phyloP scores from a whole-genome alignment of 2,797 vertebrate genomes.

The Silurus aristotelis region DNA sequence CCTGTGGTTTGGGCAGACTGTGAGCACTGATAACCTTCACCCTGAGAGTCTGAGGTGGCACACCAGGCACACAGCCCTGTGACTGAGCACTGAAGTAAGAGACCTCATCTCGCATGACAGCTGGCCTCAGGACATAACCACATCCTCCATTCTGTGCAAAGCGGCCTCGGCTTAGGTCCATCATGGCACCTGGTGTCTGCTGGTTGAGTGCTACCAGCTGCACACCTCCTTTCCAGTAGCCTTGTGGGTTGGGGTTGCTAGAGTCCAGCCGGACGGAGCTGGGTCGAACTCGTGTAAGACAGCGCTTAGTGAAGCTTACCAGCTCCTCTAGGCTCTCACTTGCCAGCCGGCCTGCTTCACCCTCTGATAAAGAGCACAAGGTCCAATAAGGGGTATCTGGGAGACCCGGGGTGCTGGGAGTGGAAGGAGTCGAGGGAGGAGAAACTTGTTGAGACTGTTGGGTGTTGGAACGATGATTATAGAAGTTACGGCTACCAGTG shows the following conservation, averaged over 20 bases:
- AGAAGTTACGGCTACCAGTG: conserved; percentile 75
- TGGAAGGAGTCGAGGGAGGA: conserved; percentile 69
- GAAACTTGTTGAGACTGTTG: conserved; percentile 70
- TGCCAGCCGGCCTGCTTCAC: conserved; percentile 88
- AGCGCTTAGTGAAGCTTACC: conserved; percentile 94
- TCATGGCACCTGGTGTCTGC: conserved; percentile 95
- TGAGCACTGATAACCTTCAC: conserved; percentile 97
- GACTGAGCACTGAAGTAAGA: conserved; percentile 97
- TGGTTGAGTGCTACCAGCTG: conserved; percentile 97
- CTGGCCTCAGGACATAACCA: conserved; percentile 90
- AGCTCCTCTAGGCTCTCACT: conserved; percentile 94
- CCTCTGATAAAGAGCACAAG: conserved; percentile 92
- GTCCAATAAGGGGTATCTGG: conserved; percentile 78
- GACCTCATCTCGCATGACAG: conserved; percentile 92
- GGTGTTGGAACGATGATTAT: conserved; percentile 64
- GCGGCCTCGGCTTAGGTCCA: conserved; percentile 94
- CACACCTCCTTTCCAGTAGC: conserved; percentile 97
- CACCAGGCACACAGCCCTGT: conserved; percentile 93
- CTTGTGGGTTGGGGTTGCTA: conserved; percentile 95
- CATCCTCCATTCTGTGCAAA: conserved; percentile 92
- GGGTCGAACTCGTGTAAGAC: conserved; percentile 88
- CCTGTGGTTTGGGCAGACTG: conserved; percentile 96
- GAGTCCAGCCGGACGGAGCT: conserved; percentile 94
- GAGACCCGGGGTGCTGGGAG: conserved; percentile 67
- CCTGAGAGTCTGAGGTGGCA: conserved; percentile 89